Evolutionary conservation across 2,888 invertebrate genomes (phyloP), one percentile per base, ranked within the genome.

Genomic region (Chrysotoxum bicinctum): DNA sequence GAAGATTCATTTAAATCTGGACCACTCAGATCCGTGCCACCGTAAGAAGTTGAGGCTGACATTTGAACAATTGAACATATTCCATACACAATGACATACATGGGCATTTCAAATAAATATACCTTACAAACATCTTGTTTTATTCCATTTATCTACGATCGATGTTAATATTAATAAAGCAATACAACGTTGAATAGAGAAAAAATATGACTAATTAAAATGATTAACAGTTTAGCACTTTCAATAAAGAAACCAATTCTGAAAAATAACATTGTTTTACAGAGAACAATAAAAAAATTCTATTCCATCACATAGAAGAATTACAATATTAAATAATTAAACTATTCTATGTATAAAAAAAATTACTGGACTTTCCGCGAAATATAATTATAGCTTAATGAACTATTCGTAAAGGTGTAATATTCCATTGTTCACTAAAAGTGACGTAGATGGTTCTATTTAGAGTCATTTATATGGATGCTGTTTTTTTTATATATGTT

Each of bases 141-240:
- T n/a, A n/a, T n/a, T n/a, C n/a, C n/a, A n/a, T n/a, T n/a, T n/a
- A n/a, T 21, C 6, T 21, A 10, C 0, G 1, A 10, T 21, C 12
- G 1, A 6, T 40, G 2, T 2, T 35, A 14, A 60, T 9, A 60
- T 40, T 48, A 56, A 66, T 37, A 73, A 58, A 37, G 23, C 7
- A n/a, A 40, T 14, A 43, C 16, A n/a, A 45, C 23, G 45, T 32
- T 56, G 10, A 69, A 48, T 52, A 70, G 40, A 21, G 8, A 37
- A 23, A 21, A 9, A 40, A n/a, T 1, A 62, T 83, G 62, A 78
- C 78, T 78, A 83, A 83, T 69, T 62, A 56, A 73, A 45, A 77
- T 82, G 82, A 73, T 77, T 77, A 73, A 45, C 72, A 78, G 73
- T 82, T 82, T 73, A 66, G 54, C 54, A 50, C 77, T 77, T 77